Percentiles rank a stretch among this genome's conserved stretches.
These are phyloP conservation scores for Pristis pectinata DNA, from an alignment of 2,797 vertebrate genomes.

Conservation along the genomic window DNA sequence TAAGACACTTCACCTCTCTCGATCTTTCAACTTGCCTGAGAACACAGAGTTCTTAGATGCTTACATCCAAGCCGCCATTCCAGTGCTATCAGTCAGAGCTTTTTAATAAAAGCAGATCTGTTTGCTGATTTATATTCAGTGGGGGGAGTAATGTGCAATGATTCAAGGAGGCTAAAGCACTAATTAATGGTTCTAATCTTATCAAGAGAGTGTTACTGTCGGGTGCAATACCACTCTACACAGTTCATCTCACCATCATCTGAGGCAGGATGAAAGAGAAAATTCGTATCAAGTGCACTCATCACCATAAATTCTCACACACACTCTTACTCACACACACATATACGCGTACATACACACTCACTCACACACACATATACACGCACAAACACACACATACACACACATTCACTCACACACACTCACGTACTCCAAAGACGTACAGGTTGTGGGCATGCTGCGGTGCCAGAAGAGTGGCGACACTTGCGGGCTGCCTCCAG, in stretches of 20 bases:
- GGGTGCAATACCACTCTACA: not conserved
- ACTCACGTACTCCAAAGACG: no score
- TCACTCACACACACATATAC: not conserved
- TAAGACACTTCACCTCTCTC: not conserved
- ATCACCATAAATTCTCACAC: not conserved
- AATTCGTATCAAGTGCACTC: not conserved
- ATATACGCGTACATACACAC: not conserved
- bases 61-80: not conserved
- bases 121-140: not conserved
- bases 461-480: no score
- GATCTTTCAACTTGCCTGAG: not conserved
- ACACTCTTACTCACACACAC: not conserved
- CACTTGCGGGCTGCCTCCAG: no score
- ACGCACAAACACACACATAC: not conserved
- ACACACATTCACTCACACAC: not conserved
- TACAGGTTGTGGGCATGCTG: no score
- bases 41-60: not conserved
- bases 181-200: slow-evolving; percentile 11
- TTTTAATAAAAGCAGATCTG: not conserved
- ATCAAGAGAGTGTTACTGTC: not conserved
- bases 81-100: slow-evolving; percentile 3
- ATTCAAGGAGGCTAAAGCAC: not conserved
- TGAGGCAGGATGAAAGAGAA: not conserved
- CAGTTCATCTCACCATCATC: not conserved
- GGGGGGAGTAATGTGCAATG: slow-evolving; percentile 1